Base-by-base conservation (phyloP, 2,113 vertebrate species). In the Zapornia atra region DNA sequence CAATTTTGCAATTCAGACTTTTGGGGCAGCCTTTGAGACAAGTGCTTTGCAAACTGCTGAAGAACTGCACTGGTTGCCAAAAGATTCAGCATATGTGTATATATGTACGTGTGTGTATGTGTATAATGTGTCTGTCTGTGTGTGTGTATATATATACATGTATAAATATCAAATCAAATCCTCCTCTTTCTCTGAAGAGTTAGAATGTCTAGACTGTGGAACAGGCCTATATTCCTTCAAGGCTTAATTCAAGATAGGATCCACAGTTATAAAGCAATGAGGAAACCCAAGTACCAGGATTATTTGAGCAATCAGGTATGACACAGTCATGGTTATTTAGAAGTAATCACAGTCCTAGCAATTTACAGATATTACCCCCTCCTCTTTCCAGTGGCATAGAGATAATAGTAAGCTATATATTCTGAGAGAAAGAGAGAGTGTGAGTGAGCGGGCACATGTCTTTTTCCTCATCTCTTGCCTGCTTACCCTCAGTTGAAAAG, bases 241-340 rank as follows among this genome's bases (percentile, higher is more conserved):
- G 56, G 73, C 44, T 91, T 96, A 85, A 73, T 79, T 92, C 89
- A 75, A 93, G 61, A 56, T 56, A 89, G 64, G 59, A 86, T 82
- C 72, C 59, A 81, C 33, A 88, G 72, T 93, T 91, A 94, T 12
- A 93, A 81, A 83, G 68, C 59, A 82, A 82, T 31, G 65, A 94
- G 54, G 24, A 64, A 82, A 70, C 36, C 31, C n/a, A 92, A 92
- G 73, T 16, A 59, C 29, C 54, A 80, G 64, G 82, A 86, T 96
- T 96, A 96, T 96, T 75, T 92, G 51, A 92, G 78, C 71, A 91
- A 96, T 85, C 78, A 93, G 76, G 63, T 86, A 88, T 68, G 24
- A 92, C 11, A 31, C 36, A 90, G 72, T 34, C 88, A 19, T 82
- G 63, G 60, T 56, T 92, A 92, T 92, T 96, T 95, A 76, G 80